phyloP scores from a whole-genome alignment of 2,113 vertebrate genomes.

The Pseudopodoces humilis region DNA sequence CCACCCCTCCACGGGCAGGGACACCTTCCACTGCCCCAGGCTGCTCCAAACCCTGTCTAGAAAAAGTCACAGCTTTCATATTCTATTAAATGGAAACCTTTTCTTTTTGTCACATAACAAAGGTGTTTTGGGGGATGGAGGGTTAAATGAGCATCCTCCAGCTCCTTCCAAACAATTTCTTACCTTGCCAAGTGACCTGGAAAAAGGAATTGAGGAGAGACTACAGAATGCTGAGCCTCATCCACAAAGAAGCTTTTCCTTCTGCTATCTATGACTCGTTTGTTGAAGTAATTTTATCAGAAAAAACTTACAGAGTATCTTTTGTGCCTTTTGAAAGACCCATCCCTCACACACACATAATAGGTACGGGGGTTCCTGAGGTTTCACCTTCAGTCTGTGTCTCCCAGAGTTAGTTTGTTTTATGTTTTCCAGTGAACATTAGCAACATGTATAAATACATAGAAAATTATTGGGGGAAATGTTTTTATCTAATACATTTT shows the following conservation, averaged over 20 bases:
- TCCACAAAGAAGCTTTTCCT: neutral
- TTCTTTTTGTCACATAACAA: neutral
- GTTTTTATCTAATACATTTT: conserved; percentile 24
- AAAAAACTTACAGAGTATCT: neutral
- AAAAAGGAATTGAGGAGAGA: neutral
- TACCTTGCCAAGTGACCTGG: conserved; percentile 13
- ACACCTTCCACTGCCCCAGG: neutral
- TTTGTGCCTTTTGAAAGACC: neutral
- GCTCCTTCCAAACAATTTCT: neutral
- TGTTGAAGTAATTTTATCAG: conserved; percentile 3
- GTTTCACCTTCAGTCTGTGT: neutral
- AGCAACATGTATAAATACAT: neutral
- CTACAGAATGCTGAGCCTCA: neutral
- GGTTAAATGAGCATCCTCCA: neutral
- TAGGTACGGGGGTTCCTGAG: neutral
- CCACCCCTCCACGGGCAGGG: neutral
- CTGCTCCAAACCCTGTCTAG: neutral
- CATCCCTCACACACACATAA: neutral
- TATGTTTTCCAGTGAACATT: neutral
- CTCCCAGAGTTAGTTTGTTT: neutral
- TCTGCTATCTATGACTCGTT: neutral
- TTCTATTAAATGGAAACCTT: neutral
- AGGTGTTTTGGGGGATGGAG: neutral
- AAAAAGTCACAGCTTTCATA: neutral
- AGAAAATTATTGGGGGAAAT: neutral